A percentile compares a stretch with the other conserved stretches of the same genome.
Evolutionary conservation across 1,140 invertebrate genomes (phyloP).

Genomic region (Zaprionus ornatus): DNA sequence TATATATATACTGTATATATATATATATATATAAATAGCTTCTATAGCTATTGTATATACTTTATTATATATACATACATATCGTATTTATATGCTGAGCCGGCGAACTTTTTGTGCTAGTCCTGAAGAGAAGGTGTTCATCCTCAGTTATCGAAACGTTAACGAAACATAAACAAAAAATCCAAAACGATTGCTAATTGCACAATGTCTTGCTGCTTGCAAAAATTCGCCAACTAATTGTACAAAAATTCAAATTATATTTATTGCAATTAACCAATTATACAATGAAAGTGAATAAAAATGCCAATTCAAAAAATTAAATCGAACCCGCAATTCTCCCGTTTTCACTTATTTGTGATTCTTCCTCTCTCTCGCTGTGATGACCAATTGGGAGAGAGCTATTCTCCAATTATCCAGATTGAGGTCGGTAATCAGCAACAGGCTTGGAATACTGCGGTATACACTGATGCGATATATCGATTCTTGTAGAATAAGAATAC

Average conservation of each 20-base stretch:
- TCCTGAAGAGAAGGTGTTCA: constrained; percentile 47
- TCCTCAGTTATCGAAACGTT: constrained; percentile 33
- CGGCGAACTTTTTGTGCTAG: constrained; percentile 73
- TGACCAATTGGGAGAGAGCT: background rate
- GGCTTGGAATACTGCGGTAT: background rate
- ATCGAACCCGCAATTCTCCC: background rate
- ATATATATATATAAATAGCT: constrained; percentile 23
- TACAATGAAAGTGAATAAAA: constrained; percentile 52
- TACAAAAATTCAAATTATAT: constrained; percentile 49
- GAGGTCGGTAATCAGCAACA: background rate
- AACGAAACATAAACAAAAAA: constrained; percentile 33
- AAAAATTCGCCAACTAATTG: constrained; percentile 57
- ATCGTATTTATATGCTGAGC: constrained; percentile 63
- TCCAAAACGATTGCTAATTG: constrained; percentile 47
- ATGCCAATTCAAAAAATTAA: constrained; percentile 39
- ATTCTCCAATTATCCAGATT: background rate
- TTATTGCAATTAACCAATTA: constrained; percentile 56
- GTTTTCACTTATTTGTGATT: background rate
- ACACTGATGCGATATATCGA: background rate
- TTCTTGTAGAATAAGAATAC: background rate
- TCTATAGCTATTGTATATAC: constrained; percentile 53
- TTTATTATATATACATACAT: constrained; percentile 49
- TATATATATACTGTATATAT: constrained; percentile 31
- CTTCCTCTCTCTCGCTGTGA: background rate
- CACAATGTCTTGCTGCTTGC: constrained; percentile 52